Evolutionary conservation across 2,888 invertebrate species (phyloP), one percentile per base, ranked within the genome.

Genomic region (Chymomyza caudatula): DNA sequence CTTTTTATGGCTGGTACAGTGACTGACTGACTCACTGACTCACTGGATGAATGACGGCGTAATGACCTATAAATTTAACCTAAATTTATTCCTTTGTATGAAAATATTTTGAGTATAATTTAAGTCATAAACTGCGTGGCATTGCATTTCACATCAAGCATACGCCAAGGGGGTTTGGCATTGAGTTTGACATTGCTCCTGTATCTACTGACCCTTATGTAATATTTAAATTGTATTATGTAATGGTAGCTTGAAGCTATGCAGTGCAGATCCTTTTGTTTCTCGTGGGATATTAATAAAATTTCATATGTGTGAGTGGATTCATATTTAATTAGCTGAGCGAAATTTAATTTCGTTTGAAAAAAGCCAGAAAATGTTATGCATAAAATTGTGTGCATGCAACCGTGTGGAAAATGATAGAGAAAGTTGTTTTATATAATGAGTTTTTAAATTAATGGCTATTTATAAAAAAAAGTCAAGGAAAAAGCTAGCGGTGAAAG

Each of bases 51-150:
- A 42, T 13, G 37, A 43, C 61, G 49, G 62, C 58, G 22, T 44
- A 60, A 54, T 73, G 78, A 80, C 67, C 77, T 65, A 69, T 47
- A 47, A 47, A 47, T 47, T 47, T 1, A 47, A 47, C 29, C 11
- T 1, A 37, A 37, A 37, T 11, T 11, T 37, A 11, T 37, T 37
- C 29, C 11, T 37, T 37, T 37, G 29, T 13, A 0, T 13, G 11
- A 11, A 37, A 37, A 37, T 37, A 37, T 37, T 37, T 37, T 37
- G 4, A 25, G 1, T 4, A 25, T 25, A 25, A 5, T 1, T 25
- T 25, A 6, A 6, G 29, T 5, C 29, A 29, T 37, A 13, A 37
- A 2, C 11, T 11, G 29, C 29, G 0, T 37, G 3, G 2, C 11
- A 0, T 11, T 37, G 29, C 29, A 37, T 37, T 37, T 11, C 5